Base-by-base conservation (phyloP, 2,113 vertebrate genomes). In the Sinocyclocheilus grahami region DNA sequence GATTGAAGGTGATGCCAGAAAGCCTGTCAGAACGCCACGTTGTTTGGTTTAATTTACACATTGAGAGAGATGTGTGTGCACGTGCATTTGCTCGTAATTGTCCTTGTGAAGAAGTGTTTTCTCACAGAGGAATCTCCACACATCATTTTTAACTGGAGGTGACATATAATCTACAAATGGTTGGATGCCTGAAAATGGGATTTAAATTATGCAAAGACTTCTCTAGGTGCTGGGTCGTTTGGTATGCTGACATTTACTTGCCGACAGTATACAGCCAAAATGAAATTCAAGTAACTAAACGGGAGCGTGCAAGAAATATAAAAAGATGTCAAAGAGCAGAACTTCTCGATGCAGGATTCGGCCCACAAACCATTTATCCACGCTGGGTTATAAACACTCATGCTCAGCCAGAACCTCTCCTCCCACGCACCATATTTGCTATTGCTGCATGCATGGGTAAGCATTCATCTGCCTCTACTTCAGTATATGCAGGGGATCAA, bases 141-240 rank as follows among this genome's bases (percentile, higher is more conserved):
- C 71, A 72, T 89, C 87, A 76, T 63, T 76, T 84, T 82, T 89
- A 89, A 89, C 62, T 85, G 53, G 39, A 85, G 60, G 63, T 78
- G 88, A 87, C 85, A 85, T 51, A 85, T 81, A 82, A 87, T 89
- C 77, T 78, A 82, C 78, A 87, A 82, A 81, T 33, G 63, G 72
- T 63, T 82, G 63, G 72, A 87, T 71, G 63, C 39, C 27, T 13
- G 76, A 55, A 87, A 85, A 85, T 72, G n/a, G 75, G 24, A 67
- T 83, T 74, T 85, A 77, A 85, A 87, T 89, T 85, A 89, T 89
- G 88, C 83, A 89, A 60, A 83, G 74, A 30, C 79, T 80, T 87
- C 74, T 62, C 78, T 82, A 42, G 86, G 78, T 85, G 83, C 83
- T 85, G 37, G 42, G 65, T 48, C 20, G 20, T 63, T 77, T 78